A percentile compares a stretch with the other conserved stretches of the same genome.
Conservation (phyloP, 2,888 invertebrate species). For the Cheiracanthium punctorium region DNA sequence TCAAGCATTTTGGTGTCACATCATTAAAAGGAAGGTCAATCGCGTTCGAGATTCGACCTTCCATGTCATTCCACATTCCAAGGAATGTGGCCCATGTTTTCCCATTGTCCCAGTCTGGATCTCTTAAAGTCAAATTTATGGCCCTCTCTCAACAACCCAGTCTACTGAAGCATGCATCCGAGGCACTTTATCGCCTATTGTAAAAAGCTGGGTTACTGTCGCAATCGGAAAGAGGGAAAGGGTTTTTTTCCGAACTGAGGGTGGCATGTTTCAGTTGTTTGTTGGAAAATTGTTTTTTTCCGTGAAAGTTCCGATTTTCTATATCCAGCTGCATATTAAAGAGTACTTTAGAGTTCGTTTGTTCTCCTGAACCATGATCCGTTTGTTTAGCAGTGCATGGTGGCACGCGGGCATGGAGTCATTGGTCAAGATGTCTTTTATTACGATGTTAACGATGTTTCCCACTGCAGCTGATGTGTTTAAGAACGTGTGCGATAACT, state of each 20-base stretch:
- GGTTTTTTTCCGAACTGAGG: slow-evolving; percentile 8
- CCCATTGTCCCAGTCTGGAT: slow-evolving; percentile 42
- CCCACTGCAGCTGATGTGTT: no score
- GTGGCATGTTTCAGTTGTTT: background rate
- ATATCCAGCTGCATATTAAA: slow-evolving; percentile 1
- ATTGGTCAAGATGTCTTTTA: no score
- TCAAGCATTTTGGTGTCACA: slow-evolving; percentile 66
- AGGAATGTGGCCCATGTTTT: slow-evolving; percentile 13
- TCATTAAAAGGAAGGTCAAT: slow-evolving; percentile 60
- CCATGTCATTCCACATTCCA: slow-evolving; percentile 46
- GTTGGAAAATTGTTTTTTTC: background rate
- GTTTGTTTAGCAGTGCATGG: background rate
- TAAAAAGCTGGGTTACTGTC: slow-evolving; percentile 44
- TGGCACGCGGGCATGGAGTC: no score
- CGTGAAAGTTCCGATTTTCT: background rate
- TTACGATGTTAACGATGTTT: no score
- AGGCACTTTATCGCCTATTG: slow-evolving; percentile 65
- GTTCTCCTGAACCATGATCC: background rate
- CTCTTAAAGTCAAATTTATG: slow-evolving; percentile 52
- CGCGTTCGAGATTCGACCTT: slow-evolving; percentile 45
- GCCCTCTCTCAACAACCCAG: slow-evolving; percentile 25
- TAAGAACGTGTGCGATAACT: no score
- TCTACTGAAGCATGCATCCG: slow-evolving; percentile 36
- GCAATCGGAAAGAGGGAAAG: slow-evolving; percentile 37
- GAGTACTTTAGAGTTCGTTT: slow-evolving; percentile 19